A percentile compares a stretch with the other conserved stretches of the same genome.
phyloP scores from a whole-genome alignment of 35 echinoderm and acorn worm genomes.

The Lytechinus pictus region DNA sequence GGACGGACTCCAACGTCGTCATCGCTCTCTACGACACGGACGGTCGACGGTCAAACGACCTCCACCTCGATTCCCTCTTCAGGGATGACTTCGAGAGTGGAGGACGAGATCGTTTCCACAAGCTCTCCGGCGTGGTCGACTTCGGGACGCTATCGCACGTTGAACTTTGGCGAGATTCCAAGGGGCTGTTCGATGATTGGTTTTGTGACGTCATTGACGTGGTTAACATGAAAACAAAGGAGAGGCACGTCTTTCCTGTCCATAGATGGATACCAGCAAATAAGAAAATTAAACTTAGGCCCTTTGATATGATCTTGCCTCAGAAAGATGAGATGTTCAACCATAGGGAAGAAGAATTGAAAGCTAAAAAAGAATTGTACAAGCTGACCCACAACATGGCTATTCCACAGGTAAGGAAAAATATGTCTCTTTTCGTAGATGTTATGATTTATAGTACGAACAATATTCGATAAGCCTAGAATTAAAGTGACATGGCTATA shows the following conservation, averaged over 20 bases:
- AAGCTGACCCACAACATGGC: neutral
- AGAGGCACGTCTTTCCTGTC: conserved; percentile 59
- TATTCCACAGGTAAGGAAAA: neutral
- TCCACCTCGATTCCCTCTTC: conserved; percentile 56
- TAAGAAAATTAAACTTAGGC: conserved; percentile 9
- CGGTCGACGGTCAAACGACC: conserved; percentile 53
- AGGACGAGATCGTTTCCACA: conserved; percentile 14
- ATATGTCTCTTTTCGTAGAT: too few relatives aligned
- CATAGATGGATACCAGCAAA: conserved; percentile 66
- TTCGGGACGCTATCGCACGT: conserved; percentile 62
- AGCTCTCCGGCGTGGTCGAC: conserved; percentile 16
- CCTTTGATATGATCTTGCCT: conserved; percentile 58
- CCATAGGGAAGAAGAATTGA: conserved; percentile 59
- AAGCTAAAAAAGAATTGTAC: conserved; percentile 39
- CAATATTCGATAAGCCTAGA: too few relatives aligned
- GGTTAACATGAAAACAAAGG: neutral
- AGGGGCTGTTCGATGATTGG: conserved; percentile 63
- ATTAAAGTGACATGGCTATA: too few relatives aligned
- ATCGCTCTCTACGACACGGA: conserved; percentile 54
- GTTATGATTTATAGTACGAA: too few relatives aligned
- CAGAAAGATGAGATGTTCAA: conserved; percentile 44
- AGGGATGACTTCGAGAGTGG: conserved; percentile 78
- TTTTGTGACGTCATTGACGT: conserved; percentile 72
- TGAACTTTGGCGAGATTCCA: conserved; percentile 74
- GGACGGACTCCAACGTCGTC: conserved; percentile 74